Evolutionary conservation across 2,113 vertebrate genomes (phyloP).

Genomic region (Gymnogyps californianus): DNA sequence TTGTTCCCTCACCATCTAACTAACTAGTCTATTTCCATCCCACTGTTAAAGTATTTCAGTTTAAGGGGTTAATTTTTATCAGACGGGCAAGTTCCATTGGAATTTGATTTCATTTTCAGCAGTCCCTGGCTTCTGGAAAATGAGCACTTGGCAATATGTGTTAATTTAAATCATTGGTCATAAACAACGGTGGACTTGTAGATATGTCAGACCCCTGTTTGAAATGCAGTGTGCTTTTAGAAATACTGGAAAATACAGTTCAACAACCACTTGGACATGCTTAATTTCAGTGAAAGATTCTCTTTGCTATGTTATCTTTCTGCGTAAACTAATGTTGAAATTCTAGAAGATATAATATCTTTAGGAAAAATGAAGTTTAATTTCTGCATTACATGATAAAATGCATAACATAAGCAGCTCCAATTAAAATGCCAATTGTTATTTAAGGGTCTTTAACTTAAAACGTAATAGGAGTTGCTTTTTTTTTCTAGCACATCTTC

Average conservation of each 20-base stretch:
- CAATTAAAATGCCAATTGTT: background rate
- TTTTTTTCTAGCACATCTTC: background rate
- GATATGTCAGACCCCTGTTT: background rate
- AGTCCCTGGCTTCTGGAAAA: background rate
- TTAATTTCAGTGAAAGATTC: slow-evolving; percentile 30
- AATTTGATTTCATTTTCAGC: background rate
- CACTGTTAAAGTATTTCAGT: background rate
- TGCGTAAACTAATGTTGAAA: slow-evolving; percentile 33
- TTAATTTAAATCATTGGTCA: background rate
- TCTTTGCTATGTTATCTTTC: slow-evolving; percentile 26
- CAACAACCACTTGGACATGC: slow-evolving; percentile 26
- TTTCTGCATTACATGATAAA: background rate
- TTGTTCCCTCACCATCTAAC: background rate
- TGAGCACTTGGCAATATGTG: background rate
- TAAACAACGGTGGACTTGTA: slow-evolving; percentile 49
- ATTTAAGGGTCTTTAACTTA: background rate
- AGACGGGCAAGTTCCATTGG: background rate
- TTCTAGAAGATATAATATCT: slow-evolving; percentile 14
- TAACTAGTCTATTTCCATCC: background rate
- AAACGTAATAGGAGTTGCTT: background rate
- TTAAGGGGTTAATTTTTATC: background rate
- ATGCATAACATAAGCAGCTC: background rate
- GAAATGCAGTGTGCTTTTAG: background rate
- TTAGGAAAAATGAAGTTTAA: slow-evolving; percentile 5
- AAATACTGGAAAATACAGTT: slow-evolving; percentile 50